A percentile compares a stretch with the other conserved stretches of the same genome.
Evolutionary conservation across 1,140 invertebrate species (phyloP).

Genomic region (Eupeodes corollae): DNA sequence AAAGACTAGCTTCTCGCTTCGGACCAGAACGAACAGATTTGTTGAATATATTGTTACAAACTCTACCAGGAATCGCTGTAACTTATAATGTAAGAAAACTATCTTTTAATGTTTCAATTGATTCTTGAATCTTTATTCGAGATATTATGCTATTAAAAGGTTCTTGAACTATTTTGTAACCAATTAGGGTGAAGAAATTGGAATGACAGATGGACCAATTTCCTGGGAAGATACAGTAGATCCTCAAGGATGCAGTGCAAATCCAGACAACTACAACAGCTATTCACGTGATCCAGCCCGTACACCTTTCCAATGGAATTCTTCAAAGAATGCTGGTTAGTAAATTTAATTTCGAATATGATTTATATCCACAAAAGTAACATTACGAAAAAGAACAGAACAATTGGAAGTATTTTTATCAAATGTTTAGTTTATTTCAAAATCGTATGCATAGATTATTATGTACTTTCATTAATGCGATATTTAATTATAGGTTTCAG

Average conservation of each 20-base stretch:
- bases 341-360: not conserved
- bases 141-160: not conserved
- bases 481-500: conserved; percentile 44
- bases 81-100: conserved; percentile 44
- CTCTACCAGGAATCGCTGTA: conserved; percentile 58
- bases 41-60: conserved; percentile 50
- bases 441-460: too few species aligned
- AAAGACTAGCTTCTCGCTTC: conserved; percentile 43
- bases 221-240: conserved; percentile 38
- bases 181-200: conserved; percentile 63
- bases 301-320: conserved; percentile 54
- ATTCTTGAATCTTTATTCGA: not conserved
- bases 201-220: conserved; percentile 50
- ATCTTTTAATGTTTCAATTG: not conserved
- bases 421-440: not conserved
- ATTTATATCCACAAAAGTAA: not conserved
- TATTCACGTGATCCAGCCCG: conserved; percentile 43
- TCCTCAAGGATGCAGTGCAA: conserved; percentile 7
- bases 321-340: conserved; percentile 5
- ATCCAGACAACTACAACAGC: conserved; percentile 10
- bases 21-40: conserved; percentile 48
- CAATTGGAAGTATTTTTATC: not conserved
- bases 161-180: not conserved
- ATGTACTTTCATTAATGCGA: too few species aligned
- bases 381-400: not conserved